Base-by-base conservation (phyloP, 2,888 invertebrate genomes). In the Mylabris sibirica region DNA sequence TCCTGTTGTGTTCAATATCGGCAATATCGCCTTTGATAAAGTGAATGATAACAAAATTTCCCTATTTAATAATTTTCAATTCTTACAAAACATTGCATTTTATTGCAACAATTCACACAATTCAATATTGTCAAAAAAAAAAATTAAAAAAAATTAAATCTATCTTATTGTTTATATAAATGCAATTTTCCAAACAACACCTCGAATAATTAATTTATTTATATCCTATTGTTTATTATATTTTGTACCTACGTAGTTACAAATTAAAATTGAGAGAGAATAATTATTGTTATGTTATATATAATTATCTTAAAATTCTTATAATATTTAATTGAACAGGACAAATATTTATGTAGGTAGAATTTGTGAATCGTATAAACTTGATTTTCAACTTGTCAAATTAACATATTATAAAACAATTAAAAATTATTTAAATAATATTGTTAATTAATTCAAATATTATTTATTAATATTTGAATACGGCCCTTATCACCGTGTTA, bases 341-440 rank as follows among this genome's bases (percentile, higher is more conserved):
- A 44, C n/a, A 4, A 11, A 12, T 1, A 57, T 57, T 57, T 57
- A n/a, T n/a, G n/a, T 11, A 14, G 20, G n/a, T n/a, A n/a, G n/a
- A n/a, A n/a, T n/a, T n/a, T n/a, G n/a, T n/a, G n/a, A n/a, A n/a
- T n/a, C n/a, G n/a, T n/a, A n/a, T 49, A 11, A 57, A 57, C 57
- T 14, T 3, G 57, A 57, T 57, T 24, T 57, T 22, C 57, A 57
- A 57, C 24, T 57, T 57, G 57, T 57, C 24, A 14, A 57, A 24
- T 57, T 24, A 57, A 57, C 24, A 57, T 20, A 49, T 20, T n/a
- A n/a, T 30, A 30, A 30, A 57, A 57, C 57, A 3, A 57, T 57
- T 14, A 57, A 57, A 22, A 57, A 57, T 57, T 57, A 3, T 2
- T 3, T 4, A n/a, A n/a, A n/a, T n/a, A n/a, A n/a, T n/a, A n/a